A percentile compares a stretch with the other conserved stretches of the same genome.
Conservation (phyloP, 2,113 vertebrate species). For the Cnemophilus loriae region DNA sequence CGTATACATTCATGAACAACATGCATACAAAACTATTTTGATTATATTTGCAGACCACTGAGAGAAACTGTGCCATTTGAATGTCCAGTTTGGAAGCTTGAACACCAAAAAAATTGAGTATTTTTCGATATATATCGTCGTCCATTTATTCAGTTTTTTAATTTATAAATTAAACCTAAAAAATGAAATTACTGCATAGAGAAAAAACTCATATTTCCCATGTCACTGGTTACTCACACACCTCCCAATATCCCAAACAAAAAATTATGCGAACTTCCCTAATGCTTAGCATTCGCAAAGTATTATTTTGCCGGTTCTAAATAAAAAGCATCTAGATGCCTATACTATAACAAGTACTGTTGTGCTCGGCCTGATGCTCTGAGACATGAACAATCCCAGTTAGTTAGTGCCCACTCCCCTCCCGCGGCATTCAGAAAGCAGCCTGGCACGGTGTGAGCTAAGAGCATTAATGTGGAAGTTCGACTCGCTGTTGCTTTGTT, state of each 20-base stretch:
- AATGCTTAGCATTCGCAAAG: background rate
- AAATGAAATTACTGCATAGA: background rate
- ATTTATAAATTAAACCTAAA: background rate
- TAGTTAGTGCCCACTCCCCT: too few species aligned
- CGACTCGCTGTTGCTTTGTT: too few species aligned
- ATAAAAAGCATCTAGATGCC: background rate
- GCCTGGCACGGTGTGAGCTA: fast-evolving
- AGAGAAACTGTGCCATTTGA: background rate
- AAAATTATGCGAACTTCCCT: background rate
- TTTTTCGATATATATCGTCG: background rate
- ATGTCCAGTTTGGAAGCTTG: background rate
- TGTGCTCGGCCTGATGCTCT: background rate
- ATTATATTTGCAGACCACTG: background rate
- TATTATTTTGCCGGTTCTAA: background rate
- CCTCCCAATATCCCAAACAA: background rate
- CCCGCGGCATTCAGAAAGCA: fast-evolving
- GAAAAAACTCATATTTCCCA: background rate
- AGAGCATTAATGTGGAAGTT: fast-evolving
- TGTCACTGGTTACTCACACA: background rate
- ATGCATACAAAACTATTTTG: background rate
- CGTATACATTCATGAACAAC: background rate
- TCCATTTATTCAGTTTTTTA: background rate
- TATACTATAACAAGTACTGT: fast-evolving
- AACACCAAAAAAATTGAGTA: background rate
- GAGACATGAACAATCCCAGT: too few species aligned